phyloP scores from a whole-genome alignment of 2,797 vertebrate genomes.

The Hippocampus kuda region DNA sequence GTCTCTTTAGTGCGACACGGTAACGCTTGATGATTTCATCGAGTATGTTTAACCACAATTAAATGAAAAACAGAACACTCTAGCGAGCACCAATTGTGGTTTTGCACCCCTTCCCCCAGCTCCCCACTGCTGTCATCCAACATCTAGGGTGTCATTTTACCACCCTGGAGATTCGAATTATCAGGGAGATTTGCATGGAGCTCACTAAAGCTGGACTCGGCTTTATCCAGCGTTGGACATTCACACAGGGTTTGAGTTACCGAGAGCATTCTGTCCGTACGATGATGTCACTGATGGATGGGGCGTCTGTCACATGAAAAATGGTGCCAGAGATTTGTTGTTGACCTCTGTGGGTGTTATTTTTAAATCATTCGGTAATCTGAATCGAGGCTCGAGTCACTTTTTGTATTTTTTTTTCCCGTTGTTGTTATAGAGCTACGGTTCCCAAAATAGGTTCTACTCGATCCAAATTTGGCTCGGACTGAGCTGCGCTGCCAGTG shows the following conservation, averaged over 20 bases:
- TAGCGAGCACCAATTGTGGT: background rate
- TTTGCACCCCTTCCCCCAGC: background rate
- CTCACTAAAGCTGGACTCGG: conserved; percentile 43
- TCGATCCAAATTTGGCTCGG: conserved; percentile 50
- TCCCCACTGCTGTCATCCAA: conserved; percentile 11
- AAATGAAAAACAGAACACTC: conserved; percentile 7
- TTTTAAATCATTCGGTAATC: background rate
- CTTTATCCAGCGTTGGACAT: conserved; percentile 27
- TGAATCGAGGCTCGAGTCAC: background rate
- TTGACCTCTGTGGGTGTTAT: conserved; percentile 20
- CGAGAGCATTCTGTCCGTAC: conserved; percentile 24
- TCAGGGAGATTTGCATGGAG: conserved; percentile 46
- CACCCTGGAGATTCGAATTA: conserved; percentile 22
- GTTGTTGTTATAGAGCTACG: background rate
- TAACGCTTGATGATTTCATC: background rate
- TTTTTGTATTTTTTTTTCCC: background rate
- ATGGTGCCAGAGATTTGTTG: conserved; percentile 30
- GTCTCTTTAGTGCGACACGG: background rate
- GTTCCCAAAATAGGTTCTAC: background rate
- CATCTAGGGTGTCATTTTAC: background rate
- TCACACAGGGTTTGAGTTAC: conserved; percentile 63
- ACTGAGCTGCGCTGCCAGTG: conserved; percentile 15
- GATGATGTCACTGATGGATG: conserved; percentile 21
- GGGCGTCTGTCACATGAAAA: conserved; percentile 12
- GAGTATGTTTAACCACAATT: background rate